Conservation (phyloP, 2,113 vertebrate genomes). For the Pantherophis guttatus region DNA sequence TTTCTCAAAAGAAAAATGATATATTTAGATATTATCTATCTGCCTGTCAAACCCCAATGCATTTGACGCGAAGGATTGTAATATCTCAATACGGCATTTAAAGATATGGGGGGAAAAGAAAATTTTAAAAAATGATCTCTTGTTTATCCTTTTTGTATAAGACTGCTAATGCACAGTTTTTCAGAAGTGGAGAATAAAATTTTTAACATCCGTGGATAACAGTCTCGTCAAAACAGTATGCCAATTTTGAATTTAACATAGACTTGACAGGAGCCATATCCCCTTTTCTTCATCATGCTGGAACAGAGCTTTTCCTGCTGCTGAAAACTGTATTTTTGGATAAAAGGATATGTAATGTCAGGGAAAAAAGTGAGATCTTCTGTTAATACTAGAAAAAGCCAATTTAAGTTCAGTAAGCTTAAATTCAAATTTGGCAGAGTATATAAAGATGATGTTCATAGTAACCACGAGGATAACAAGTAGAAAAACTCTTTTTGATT, state of each 20-base stretch:
- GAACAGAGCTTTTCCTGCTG: slow-evolving; percentile 35
- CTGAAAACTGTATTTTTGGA: slow-evolving; percentile 53
- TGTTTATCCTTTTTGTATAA: neutral
- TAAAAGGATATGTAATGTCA: slow-evolving; percentile 52
- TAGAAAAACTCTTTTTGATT: neutral
- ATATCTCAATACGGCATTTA: neutral
- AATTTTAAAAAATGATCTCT: neutral
- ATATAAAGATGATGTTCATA: slow-evolving; percentile 56
- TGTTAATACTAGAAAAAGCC: slow-evolving; percentile 65
- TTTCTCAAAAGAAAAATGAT: neutral
- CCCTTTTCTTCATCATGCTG: slow-evolving; percentile 41
- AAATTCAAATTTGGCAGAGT: slow-evolving; percentile 69
- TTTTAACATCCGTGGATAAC: neutral
- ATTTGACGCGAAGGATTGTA: neutral
- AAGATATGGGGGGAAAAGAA: neutral
- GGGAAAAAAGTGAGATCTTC: slow-evolving; percentile 48
- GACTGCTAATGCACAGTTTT: neutral
- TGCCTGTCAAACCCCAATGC: neutral
- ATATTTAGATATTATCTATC: neutral
- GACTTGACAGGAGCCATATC: slow-evolving; percentile 4
- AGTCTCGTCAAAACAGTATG: neutral
- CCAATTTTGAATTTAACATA: neutral
- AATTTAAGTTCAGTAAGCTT: slow-evolving; percentile 66
- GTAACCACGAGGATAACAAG: slow-evolving; percentile 25
- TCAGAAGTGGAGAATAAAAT: neutral